phyloP scores from a whole-genome alignment of 2,888 invertebrate species.

The Hypena proboscidalis region DNA sequence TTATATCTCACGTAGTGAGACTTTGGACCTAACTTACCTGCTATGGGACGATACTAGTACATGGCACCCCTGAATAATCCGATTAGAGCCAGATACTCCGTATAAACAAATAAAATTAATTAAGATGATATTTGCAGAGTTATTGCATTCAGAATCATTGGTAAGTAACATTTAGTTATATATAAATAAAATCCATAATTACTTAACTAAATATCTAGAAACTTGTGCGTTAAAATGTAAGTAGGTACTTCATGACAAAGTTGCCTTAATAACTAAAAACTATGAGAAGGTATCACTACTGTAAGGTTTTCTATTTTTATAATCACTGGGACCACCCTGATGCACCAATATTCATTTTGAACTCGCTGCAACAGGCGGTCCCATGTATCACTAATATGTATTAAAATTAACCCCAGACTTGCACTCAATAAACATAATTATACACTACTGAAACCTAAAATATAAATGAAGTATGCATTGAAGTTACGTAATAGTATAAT shows the following conservation, averaged over 20 bases:
- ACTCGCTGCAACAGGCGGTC: conserved; percentile 7
- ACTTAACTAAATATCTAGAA: conserved; percentile 29
- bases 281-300: conserved; percentile 23
- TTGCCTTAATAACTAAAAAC: conserved; percentile 29
- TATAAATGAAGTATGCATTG: conserved; percentile 16
- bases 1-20: too few relatives aligned
- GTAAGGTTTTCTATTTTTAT: conserved; percentile 9
- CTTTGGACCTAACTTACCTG: too few relatives aligned
- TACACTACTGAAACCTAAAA: conserved; percentile 14
- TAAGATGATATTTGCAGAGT: conserved; percentile 18
- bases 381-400: conserved; percentile 11
- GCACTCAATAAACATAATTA: conserved; percentile 11
- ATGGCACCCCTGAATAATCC: too few relatives aligned
- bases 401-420: conserved; percentile 14
- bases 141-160: conserved; percentile 31
- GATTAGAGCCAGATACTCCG: too few relatives aligned
- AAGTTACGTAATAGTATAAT: conserved; percentile 18
- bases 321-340: conserved; percentile 11
- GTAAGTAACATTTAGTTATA: conserved; percentile 23
- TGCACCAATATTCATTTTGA: conserved; percentile 5
- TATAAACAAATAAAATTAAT: conserved; percentile 21
- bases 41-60: too few relatives aligned
- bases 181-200: conserved; percentile 17
- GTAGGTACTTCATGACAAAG: conserved; percentile 27
- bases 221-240: conserved; percentile 31